Conservation (phyloP, 1,140 invertebrate genomes). For the Aphelenchoides besseyi region DNA sequence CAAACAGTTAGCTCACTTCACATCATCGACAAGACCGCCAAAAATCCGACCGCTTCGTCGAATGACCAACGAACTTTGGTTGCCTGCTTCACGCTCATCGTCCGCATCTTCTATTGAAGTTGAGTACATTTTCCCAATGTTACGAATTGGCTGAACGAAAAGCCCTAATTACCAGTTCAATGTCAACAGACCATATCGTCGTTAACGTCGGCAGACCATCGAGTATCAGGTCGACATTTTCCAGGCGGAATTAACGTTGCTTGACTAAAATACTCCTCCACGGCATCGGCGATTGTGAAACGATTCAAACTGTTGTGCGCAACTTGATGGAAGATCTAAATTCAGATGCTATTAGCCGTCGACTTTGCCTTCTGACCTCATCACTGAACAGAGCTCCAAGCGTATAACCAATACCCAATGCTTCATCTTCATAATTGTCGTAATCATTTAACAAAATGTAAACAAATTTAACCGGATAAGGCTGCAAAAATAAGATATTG, state of each 20-base stretch:
- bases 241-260: constrained; percentile 64
- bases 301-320: constrained; percentile 60
- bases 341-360: not conserved
- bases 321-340: constrained; percentile 63
- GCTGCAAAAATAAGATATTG: constrained; percentile 22
- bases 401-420: constrained; percentile 39
- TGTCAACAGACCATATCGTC: constrained; percentile 25
- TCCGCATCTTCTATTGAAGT: constrained; percentile 7
- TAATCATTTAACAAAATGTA: constrained; percentile 38
- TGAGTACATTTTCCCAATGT: constrained; percentile 42
- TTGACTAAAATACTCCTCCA: constrained; percentile 52
- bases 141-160: constrained; percentile 27
- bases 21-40: constrained; percentile 40
- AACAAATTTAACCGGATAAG: constrained; percentile 41
- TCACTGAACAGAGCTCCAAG: constrained; percentile 47
- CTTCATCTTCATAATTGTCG: constrained; percentile 46
- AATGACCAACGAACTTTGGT: constrained; percentile 14
- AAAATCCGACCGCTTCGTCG: constrained; percentile 36
- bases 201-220: constrained; percentile 43
- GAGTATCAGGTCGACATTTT: constrained; percentile 63
- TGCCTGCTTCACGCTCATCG: constrained; percentile 11
- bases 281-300: constrained; percentile 53
- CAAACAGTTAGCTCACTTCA: constrained; percentile 26
- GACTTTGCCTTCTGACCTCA: constrained; percentile 26
- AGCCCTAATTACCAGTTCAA: not conserved